A percentile compares a stretch with the other conserved stretches of the same genome.
phyloP scores from a whole-genome alignment of 2,888 invertebrate genomes.

The Callinectes sapidus region DNA sequence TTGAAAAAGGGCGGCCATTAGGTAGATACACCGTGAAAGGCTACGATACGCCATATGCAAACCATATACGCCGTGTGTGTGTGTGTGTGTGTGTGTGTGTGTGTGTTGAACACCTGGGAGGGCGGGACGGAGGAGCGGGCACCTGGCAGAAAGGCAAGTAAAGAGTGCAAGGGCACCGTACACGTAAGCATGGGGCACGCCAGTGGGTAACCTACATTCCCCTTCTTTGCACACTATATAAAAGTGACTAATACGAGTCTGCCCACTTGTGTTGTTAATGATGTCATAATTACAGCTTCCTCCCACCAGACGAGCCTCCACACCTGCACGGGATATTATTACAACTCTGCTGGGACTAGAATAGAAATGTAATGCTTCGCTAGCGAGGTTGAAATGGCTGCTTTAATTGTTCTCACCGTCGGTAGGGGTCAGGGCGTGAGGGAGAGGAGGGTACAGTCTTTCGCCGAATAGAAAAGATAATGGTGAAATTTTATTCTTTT shows the following conservation, averaged over 20 bases:
- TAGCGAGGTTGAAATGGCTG: background rate
- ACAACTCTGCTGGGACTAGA: background rate
- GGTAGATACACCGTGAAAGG: constrained; percentile 18
- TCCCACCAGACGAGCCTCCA: background rate
- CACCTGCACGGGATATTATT: background rate
- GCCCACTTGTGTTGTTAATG: background rate
- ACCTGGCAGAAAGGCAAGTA: constrained; percentile 5
- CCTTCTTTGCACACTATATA: background rate
- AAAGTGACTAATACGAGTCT: background rate
- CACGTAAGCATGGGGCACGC: background rate
- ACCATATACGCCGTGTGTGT: constrained; percentile 19
- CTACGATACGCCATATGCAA: constrained; percentile 9
- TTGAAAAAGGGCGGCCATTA: constrained; percentile 15
- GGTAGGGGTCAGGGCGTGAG: background rate
- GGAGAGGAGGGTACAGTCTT: background rate
- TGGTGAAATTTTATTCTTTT: background rate
- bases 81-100: constrained; percentile 31
- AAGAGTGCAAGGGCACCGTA: background rate
- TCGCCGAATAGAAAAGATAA: background rate
- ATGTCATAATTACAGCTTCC: background rate
- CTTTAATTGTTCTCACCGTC: background rate
- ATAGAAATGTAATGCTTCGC: background rate
- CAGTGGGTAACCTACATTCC: background rate
- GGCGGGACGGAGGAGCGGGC: background rate
- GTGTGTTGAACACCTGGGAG: constrained; percentile 29